Evolutionary conservation across 2,888 invertebrate species (phyloP).

Genomic region (Cryptocephalus moraei): DNA sequence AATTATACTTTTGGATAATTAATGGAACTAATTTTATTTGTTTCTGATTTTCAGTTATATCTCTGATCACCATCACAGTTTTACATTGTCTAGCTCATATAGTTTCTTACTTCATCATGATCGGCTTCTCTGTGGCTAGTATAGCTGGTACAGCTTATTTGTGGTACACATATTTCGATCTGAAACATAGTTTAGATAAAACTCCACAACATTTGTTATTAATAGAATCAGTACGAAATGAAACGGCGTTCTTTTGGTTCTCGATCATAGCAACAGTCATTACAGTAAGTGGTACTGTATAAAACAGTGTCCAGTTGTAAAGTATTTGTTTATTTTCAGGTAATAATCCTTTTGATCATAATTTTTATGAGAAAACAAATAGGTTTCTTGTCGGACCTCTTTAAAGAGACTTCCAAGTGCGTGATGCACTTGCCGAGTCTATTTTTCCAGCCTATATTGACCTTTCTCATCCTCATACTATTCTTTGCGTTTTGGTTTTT

Average conservation of each 20-base stretch:
- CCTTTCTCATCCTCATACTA: conserved; percentile 64
- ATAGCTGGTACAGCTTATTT: conserved; percentile 67
- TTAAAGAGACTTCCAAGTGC: conserved; percentile 84
- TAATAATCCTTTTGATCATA: conserved; percentile 62
- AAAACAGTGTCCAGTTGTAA: not conserved
- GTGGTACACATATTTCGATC: conserved; percentile 82
- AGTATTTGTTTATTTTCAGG: conserved; percentile 38
- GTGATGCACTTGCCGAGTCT: conserved; percentile 75
- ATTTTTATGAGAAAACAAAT: conserved; percentile 72
- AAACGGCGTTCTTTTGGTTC: conserved; percentile 73
- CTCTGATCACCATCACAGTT: conserved; percentile 71
- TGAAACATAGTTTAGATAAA: conserved; percentile 54
- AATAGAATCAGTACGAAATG: conserved; percentile 74
- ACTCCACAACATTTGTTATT: conserved; percentile 43
- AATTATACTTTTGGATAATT: no score
- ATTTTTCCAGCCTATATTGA: conserved; percentile 74
- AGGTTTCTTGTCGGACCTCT: conserved; percentile 71
- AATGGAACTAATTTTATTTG: no score
- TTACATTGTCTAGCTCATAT: conserved; percentile 74
- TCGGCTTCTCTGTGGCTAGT: conserved; percentile 64
- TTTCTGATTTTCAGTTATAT: conserved; percentile 52
- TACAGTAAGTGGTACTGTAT: conserved; percentile 53
- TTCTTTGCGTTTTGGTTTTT: conserved; percentile 82
- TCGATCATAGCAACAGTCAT: conserved; percentile 80
- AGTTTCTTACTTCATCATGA: conserved; percentile 82